Evolutionary conservation across 2,888 invertebrate genomes (phyloP).

Genomic region (Athalia rosae): DNA sequence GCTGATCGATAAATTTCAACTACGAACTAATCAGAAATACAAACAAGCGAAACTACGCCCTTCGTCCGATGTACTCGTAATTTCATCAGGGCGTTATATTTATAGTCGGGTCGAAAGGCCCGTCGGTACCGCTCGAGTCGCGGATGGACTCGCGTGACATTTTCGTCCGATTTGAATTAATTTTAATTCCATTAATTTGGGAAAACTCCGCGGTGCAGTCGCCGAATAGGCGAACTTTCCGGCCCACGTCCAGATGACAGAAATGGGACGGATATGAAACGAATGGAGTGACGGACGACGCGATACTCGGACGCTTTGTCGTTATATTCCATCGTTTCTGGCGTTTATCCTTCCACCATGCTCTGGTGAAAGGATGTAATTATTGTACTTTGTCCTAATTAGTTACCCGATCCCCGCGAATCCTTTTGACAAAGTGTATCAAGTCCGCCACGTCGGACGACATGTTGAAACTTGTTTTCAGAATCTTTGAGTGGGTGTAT

Average conservation of each 20-base stretch:
- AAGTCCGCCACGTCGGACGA: neutral
- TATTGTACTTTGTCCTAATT: slow-evolving; percentile 27
- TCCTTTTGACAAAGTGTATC: slow-evolving; percentile 18
- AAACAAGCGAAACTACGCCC: slow-evolving; percentile 27
- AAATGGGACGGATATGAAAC: slow-evolving; percentile 10
- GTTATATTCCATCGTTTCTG: neutral
- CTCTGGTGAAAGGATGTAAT: neutral
- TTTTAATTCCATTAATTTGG: slow-evolving; percentile 32
- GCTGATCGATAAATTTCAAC: slow-evolving; percentile 8
- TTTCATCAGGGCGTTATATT: slow-evolving; percentile 1
- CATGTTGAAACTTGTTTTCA: neutral
- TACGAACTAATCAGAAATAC: slow-evolving; percentile 39
- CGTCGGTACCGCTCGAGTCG: slow-evolving; percentile 32
- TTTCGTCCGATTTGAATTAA: slow-evolving; percentile 34
- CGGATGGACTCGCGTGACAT: slow-evolving; percentile 29
- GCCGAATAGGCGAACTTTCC: slow-evolving; percentile 7
- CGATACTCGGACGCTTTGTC: neutral
- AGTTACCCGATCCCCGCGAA: neutral
- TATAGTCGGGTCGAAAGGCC: slow-evolving; percentile 10
- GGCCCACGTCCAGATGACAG: neutral
- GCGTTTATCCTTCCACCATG: slow-evolving; percentile 17
- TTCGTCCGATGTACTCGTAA: slow-evolving; percentile 36
- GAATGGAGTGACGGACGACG: slow-evolving; percentile 23
- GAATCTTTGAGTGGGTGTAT: slow-evolving; percentile 2
- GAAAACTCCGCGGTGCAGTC: slow-evolving; percentile 13